These are phyloP conservation scores for Bombylius discolor DNA, from an alignment of 2,888 invertebrate species.

Conservation along the genomic window DNA sequence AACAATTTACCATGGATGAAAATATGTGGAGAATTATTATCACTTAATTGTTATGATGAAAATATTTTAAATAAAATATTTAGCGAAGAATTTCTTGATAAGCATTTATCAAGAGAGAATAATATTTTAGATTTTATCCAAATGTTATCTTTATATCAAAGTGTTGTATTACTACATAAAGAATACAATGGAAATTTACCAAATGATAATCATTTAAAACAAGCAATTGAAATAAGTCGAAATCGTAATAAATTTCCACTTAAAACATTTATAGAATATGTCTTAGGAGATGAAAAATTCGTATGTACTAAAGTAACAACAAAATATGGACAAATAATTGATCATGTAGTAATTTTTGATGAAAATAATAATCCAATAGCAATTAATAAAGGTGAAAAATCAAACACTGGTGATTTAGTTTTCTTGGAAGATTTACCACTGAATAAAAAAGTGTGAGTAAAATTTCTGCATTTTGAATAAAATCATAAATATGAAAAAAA, in stretches of 20 bases:
- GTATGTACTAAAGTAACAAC: constrained; percentile 8
- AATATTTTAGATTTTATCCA: constrained; percentile 39
- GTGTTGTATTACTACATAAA: constrained; percentile 39
- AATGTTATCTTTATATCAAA: constrained; percentile 44
- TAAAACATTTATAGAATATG: constrained; percentile 1
- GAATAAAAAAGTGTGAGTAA: background rate
- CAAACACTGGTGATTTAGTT: background rate
- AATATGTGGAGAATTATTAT: constrained; percentile 43
- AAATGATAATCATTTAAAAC: constrained; percentile 31
- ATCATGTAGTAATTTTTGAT: constrained; percentile 10
- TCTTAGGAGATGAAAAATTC: constrained; percentile 5
- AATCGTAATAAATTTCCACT: constrained; percentile 3
- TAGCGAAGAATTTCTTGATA: constrained; percentile 37
- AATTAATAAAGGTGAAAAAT: too few species aligned
- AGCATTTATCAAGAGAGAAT: constrained; percentile 31
- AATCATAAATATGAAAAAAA: background rate
- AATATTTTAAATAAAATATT: constrained; percentile 42
- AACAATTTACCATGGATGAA: constrained; percentile 41
- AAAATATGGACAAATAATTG: constrained; percentile 11
- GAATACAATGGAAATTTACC: constrained; percentile 36
- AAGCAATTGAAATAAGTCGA: constrained; percentile 23
- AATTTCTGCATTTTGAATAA: background rate
- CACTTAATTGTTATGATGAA: constrained; percentile 45
- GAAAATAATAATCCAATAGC: background rate
- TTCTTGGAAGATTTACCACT: background rate